A percentile compares a stretch with the other conserved stretches of the same genome.
Conservation (phyloP, 2,113 vertebrate genomes). For the Pterocles gutturalis region DNA sequence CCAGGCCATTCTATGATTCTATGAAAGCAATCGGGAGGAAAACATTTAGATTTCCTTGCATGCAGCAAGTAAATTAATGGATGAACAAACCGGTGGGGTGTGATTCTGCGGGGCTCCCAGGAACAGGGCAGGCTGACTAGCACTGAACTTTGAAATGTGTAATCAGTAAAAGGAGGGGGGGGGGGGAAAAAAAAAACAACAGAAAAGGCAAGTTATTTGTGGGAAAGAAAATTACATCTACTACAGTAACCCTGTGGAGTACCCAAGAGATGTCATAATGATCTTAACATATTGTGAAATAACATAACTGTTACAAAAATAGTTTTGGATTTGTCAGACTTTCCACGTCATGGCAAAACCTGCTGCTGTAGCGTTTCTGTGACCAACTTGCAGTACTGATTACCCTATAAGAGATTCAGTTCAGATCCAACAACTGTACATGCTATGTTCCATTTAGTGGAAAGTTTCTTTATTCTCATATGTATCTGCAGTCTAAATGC, state of each 20-base stretch:
- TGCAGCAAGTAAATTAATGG: neutral
- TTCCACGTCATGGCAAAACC: neutral
- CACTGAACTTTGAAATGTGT: neutral
- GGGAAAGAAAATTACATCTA: neutral
- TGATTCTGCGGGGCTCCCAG: neutral
- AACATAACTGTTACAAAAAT: neutral
- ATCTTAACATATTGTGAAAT: neutral
- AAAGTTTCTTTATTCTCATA: neutral
- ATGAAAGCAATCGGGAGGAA: neutral
- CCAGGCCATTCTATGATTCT: too few relatives aligned
- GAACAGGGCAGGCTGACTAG: fast-evolving
- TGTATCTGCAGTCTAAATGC: neutral
- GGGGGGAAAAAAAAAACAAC: fast-evolving
- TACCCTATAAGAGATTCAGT: neutral
- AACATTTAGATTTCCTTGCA: neutral
- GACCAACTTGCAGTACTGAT: neutral
- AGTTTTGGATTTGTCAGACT: neutral
- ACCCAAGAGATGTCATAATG: neutral
- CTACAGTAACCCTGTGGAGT: neutral
- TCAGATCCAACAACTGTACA: neutral
- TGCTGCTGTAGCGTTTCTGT: neutral
- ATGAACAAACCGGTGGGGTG: neutral
- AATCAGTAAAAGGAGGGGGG: fast-evolving
- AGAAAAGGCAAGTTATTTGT: neutral
- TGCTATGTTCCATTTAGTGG: neutral